These are phyloP conservation scores for Sycophila texana DNA, from an alignment of 2,888 invertebrate genomes.

Conservation along the genomic window DNA sequence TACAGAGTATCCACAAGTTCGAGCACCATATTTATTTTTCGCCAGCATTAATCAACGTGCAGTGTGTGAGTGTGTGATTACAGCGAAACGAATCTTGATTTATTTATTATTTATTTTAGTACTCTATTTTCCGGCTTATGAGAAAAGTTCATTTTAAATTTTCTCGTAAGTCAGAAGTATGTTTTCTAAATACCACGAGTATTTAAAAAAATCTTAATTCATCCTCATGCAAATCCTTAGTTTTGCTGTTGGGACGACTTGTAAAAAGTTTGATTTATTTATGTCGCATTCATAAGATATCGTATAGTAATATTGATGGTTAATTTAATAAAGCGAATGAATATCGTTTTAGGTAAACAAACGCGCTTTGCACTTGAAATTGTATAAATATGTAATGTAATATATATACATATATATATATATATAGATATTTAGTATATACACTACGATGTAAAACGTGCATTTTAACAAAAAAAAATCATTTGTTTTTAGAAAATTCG, in stretches of 20 bases:
- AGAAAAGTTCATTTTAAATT: constrained; percentile 29
- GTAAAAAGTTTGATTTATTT: constrained; percentile 74
- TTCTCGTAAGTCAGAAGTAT: constrained; percentile 42
- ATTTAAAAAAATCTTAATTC: constrained; percentile 63
- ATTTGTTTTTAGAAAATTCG: constrained; percentile 18
- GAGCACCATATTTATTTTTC: constrained; percentile 64
- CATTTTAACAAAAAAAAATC: constrained; percentile 35
- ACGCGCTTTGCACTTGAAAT: constrained; percentile 64
- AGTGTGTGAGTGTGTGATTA: constrained; percentile 67
- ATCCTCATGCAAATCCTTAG: constrained; percentile 42
- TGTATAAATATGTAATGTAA: constrained; percentile 64
- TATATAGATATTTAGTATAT: constrained; percentile 37
- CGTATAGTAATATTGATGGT: constrained; percentile 67
- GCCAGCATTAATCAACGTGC: constrained; percentile 59
- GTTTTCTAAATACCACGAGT: constrained; percentile 62
- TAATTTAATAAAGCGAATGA: constrained; percentile 69
- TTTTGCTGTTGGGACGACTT: constrained; percentile 60
- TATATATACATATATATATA: constrained; percentile 41
- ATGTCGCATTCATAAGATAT: constrained; percentile 65
- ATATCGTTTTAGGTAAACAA: constrained; percentile 60
- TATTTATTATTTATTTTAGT: constrained; percentile 75
- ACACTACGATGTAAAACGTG: constrained; percentile 48
- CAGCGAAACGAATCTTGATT: constrained; percentile 65
- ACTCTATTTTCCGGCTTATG: constrained; percentile 54
- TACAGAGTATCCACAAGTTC: constrained; percentile 53